Percentiles rank a stretch among this genome's conserved stretches.
These are phyloP conservation scores for Tachina fera DNA, from an alignment of 2,888 invertebrate genomes.

Conservation along the genomic window DNA sequence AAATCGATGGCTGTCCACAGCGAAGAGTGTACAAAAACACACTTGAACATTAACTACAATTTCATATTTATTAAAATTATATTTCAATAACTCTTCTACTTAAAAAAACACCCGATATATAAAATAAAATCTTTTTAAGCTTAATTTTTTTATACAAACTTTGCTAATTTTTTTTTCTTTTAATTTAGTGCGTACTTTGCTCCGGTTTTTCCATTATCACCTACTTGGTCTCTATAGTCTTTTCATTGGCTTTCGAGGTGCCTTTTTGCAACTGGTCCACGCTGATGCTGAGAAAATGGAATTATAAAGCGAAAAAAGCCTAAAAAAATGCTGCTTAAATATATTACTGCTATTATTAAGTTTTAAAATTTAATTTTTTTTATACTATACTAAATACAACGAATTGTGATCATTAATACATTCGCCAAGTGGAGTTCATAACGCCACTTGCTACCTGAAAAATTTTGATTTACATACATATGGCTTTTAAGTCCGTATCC, in stretches of 20 bases:
- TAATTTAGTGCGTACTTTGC: constrained; percentile 77
- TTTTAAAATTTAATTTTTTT: constrained; percentile 6
- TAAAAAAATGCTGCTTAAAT: constrained; percentile 52
- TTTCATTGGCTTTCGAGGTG: constrained; percentile 81
- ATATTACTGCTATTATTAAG: constrained; percentile 8
- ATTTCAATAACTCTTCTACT: too few relatives aligned
- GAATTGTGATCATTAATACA: constrained; percentile 67
- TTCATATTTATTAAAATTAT: too few relatives aligned
- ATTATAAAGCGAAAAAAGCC: constrained; percentile 51
- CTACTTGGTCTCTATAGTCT: constrained; percentile 79
- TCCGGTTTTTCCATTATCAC: constrained; percentile 80
- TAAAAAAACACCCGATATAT: too few relatives aligned
- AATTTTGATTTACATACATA: neutral
- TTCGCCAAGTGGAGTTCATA: neutral
- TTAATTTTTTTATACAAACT: neutral
- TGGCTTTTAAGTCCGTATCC: neutral
- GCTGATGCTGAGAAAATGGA: constrained; percentile 72
- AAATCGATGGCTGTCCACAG: too few relatives aligned
- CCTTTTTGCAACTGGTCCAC: constrained; percentile 81
- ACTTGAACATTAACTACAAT: too few relatives aligned
- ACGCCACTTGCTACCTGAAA: too few relatives aligned
- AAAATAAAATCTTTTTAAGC: neutral
- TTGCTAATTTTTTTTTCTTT: neutral
- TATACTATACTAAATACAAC: constrained; percentile 19
- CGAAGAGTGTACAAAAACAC: too few relatives aligned